phyloP scores from a whole-genome alignment of 2,888 invertebrate genomes.

The Branchellion lobata region DNA sequence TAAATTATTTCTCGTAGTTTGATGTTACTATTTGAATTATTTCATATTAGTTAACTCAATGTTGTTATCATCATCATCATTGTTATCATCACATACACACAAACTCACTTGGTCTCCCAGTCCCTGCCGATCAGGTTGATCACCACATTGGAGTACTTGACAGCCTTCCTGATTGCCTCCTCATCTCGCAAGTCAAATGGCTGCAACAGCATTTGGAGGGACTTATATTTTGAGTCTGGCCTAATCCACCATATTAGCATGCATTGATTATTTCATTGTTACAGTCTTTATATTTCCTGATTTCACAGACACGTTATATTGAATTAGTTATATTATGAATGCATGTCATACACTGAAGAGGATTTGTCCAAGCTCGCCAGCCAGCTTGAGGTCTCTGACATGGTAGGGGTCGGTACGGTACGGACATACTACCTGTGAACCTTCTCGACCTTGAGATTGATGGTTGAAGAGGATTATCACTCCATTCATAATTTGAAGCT shows the following conservation, averaged over 20 bases:
- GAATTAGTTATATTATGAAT: too few relatives aligned
- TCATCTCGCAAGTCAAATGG: constrained; percentile 83
- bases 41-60: too few relatives aligned
- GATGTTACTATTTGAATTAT: too few relatives aligned
- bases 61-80: too few relatives aligned
- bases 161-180: constrained; percentile 73
- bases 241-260: not conserved
- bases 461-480: too few relatives aligned
- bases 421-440: constrained; percentile 79
- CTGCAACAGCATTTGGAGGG: constrained; percentile 62
- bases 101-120: constrained; percentile 77
- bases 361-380: constrained; percentile 92
- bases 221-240: too few relatives aligned
- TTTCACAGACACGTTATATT: too few relatives aligned
- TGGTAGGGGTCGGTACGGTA: constrained; percentile 85
- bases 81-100: too few relatives aligned
- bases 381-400: constrained; percentile 75
- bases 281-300: too few relatives aligned
- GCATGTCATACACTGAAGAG: constrained; percentile 68
- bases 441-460: constrained; percentile 58
- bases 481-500: too few relatives aligned
- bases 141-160: constrained; percentile 94
- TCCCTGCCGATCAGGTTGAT: constrained; percentile 89
- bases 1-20: too few relatives aligned
- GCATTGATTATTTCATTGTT: not conserved